Conservation (phyloP, 1,140 invertebrate species). For the Patella vulgata region DNA sequence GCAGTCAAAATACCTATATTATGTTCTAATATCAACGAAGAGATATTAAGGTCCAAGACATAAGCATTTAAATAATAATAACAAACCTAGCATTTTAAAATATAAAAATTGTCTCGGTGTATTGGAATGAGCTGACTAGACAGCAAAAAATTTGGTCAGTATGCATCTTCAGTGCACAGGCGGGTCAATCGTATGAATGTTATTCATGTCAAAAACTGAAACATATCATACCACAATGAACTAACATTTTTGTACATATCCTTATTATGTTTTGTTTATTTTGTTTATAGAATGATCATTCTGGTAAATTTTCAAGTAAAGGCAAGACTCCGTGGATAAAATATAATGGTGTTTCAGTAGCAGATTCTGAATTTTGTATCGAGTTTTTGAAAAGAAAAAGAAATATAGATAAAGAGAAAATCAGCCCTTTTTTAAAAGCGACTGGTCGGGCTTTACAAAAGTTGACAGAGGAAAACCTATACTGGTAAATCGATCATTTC, state of each 20-base stretch:
- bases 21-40: background rate
- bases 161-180: no score
- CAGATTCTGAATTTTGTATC: conserved; percentile 66
- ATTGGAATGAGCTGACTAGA: background rate
- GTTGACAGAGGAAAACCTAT: conserved; percentile 62
- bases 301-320: conserved; percentile 46
- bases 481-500: conserved; percentile 49
- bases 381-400: conserved; percentile 60
- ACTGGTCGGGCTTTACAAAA: conserved; percentile 53
- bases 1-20: background rate
- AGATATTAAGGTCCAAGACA: background rate
- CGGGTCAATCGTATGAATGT: no score
- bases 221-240: no score
- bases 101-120: background rate
- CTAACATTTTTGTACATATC: no score
- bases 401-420: conserved; percentile 42
- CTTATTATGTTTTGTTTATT: background rate
- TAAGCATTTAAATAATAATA: background rate
- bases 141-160: background rate
- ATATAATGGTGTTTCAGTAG: conserved; percentile 61
- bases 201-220: no score
- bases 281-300: conserved; percentile 43
- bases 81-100: no score
- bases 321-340: conserved; percentile 67
- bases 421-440: conserved; percentile 40